Base-by-base conservation (phyloP, 2,797 vertebrate genomes). In the Aplochiton taeniatus region DNA sequence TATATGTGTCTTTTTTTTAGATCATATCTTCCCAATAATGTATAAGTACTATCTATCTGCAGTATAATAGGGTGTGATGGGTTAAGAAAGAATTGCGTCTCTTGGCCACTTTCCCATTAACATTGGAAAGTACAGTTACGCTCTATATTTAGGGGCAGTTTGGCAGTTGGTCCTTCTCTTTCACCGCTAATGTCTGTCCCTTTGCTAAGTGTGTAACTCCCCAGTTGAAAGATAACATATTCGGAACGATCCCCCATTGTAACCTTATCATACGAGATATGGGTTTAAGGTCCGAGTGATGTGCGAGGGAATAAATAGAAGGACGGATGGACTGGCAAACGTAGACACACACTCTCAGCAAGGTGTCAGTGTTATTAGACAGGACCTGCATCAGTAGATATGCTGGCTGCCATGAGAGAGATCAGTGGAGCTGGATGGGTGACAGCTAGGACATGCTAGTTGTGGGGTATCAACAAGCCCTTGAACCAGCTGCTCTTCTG, bases 141-240 rank as follows among this genome's bases (percentile, higher is more conserved):
- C 67, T 59, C 72, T 83, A 81, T 81, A 76, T 83, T 69, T 81
- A 79, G 72, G 55, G 31, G 17, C 41, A 61, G 74, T 69, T 59
- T 66, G 66, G 63, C 71, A 69, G 68, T 55, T 61, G 57, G 56
- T 31, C 14, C 55, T 54, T 48, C 51, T 61, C 19, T 44, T 77
- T 16, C 10, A n/a, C 17, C 31, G 66, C 73, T 64, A 74, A 63
- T 65, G 48, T 61, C 53, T n/a, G 56, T 66, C 49, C 59, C 61
- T 3, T 31, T 31, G 31, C n/a, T n/a, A n/a, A 31, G 31, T 31
- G 31, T 31, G 31, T 6, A 31, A 31, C 31, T 31, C 31, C 31
- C 31, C 31, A 31, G 31, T 31, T 31, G 31, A 6, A 31, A 31
- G 31, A 31, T 31, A 31, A 31, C 31, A 31, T 31, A 6, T 31